Evolutionary conservation across 2,797 vertebrate genomes (phyloP).

Genomic region (Chaenodraco wilsoni): DNA sequence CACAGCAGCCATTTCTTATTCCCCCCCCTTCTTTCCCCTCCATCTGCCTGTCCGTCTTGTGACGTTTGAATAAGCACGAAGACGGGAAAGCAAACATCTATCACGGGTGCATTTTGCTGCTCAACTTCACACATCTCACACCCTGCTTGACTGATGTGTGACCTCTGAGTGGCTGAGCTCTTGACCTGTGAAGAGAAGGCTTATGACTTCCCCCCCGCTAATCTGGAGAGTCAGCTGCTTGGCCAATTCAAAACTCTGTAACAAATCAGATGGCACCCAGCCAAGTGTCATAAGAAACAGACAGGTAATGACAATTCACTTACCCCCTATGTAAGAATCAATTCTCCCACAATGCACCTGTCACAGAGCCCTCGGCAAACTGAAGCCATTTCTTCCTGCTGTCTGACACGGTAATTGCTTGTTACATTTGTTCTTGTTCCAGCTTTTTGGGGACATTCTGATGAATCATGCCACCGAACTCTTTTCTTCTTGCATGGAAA

Average conservation of each 20-base stretch:
- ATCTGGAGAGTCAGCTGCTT: slow-evolving; percentile 81
- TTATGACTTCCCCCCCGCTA: slow-evolving; percentile 86
- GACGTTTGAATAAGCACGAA: slow-evolving; percentile 57
- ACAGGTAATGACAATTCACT: slow-evolving; percentile 98
- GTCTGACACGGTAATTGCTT: slow-evolving; percentile 96
- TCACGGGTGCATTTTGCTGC: slow-evolving; percentile 76
- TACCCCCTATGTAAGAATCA: slow-evolving; percentile 95
- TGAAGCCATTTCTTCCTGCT: slow-evolving; percentile 93
- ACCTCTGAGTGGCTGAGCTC: slow-evolving; percentile 87
- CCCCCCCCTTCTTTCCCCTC: slow-evolving; percentile 14
- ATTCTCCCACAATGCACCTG: slow-evolving; percentile 98
- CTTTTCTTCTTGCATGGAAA: slow-evolving; percentile 71
- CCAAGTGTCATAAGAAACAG: slow-evolving; percentile 95
- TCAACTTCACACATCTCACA: slow-evolving; percentile 86
- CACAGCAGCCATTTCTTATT: slow-evolving; percentile 79
- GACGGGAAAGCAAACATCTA: slow-evolving; percentile 73
- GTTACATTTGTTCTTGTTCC: slow-evolving; percentile 85
- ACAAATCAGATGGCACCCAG: slow-evolving; percentile 95
- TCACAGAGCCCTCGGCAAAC: slow-evolving; percentile 92
- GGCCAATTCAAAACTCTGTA: slow-evolving; percentile 93
- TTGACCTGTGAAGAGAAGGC: slow-evolving; percentile 89
- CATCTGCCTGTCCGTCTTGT: slow-evolving; percentile 9
- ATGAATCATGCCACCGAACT: slow-evolving; percentile 92
- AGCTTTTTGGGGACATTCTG: slow-evolving; percentile 90
- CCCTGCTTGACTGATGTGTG: slow-evolving; percentile 83